These are phyloP conservation scores for Paratilapia polleni DNA, from an alignment of 2,113 vertebrate species.

Conservation along the genomic window DNA sequence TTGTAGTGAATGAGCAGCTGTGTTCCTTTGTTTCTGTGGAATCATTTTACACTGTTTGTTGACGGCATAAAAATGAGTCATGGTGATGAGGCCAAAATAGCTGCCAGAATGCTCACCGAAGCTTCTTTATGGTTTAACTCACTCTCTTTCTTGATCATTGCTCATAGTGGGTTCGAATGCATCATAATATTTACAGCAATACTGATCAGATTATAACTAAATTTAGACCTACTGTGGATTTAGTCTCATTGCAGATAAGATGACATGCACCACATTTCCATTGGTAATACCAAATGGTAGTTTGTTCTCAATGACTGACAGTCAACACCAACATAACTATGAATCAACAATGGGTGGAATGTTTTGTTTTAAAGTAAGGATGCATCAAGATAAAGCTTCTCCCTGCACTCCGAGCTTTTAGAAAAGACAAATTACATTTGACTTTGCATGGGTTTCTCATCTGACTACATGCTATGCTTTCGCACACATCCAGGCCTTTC, in stretches of 20 bases:
- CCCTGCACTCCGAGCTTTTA: background rate
- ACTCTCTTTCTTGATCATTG: background rate
- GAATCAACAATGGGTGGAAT: background rate
- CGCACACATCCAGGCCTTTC: background rate
- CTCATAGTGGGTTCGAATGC: background rate
- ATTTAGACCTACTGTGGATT: background rate
- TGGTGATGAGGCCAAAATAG: background rate
- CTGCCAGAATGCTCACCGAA: background rate
- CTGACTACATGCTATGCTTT: background rate
- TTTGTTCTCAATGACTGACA: background rate
- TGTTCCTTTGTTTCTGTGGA: constrained; percentile 41
- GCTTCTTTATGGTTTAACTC: background rate
- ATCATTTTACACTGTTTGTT: constrained; percentile 37
- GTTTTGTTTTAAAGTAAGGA: background rate
- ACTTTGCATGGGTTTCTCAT: background rate
- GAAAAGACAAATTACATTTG: background rate
- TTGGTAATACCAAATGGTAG: background rate
- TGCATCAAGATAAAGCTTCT: background rate
- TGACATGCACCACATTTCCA: background rate
- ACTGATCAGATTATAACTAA: background rate
- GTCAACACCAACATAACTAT: background rate
- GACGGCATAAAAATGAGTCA: constrained; percentile 21
- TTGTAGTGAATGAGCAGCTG: background rate
- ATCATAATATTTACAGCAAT: background rate
- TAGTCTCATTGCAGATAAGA: background rate